phyloP scores from a whole-genome alignment of 2,888 invertebrate genomes.

The Exephanes ischioxanthus region DNA sequence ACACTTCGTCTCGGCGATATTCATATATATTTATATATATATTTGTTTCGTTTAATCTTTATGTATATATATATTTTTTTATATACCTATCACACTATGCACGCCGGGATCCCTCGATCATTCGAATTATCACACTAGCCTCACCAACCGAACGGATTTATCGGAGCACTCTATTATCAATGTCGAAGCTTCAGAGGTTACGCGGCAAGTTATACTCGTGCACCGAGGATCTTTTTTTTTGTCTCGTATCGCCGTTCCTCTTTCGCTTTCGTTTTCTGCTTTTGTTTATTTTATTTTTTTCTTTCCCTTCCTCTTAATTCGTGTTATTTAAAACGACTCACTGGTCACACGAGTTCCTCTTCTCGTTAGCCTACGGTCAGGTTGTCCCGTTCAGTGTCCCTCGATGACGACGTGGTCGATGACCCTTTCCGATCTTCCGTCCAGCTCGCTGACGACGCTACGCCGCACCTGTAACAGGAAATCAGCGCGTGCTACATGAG shows the following conservation, averaged over 20 bases:
- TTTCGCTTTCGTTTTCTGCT: constrained; percentile 30
- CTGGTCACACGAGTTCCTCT: constrained; percentile 78
- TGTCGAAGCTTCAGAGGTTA: constrained; percentile 66
- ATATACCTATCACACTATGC: constrained; percentile 70
- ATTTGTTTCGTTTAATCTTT: constrained; percentile 70
- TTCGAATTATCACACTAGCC: constrained; percentile 80
- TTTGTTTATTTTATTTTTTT: constrained; percentile 31
- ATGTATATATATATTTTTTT: constrained; percentile 71
- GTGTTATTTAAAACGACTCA: constrained; percentile 68
- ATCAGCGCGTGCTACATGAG: constrained; percentile 46
- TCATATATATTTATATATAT: constrained; percentile 70
- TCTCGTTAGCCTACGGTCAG: constrained; percentile 77
- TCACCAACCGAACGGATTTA: constrained; percentile 77
- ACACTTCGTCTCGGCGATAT: constrained; percentile 70
- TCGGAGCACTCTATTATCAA: constrained; percentile 80
- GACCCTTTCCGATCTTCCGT: constrained; percentile 82
- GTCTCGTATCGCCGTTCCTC: constrained; percentile 52
- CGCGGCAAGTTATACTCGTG: constrained; percentile 64
- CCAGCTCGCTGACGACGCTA: constrained; percentile 84
- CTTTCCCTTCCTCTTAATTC: constrained; percentile 27
- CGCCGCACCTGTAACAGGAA: constrained; percentile 83
- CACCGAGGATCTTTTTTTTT: constrained; percentile 49
- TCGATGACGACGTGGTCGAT: constrained; percentile 77
- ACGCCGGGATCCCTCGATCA: constrained; percentile 68
- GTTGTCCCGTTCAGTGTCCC: constrained; percentile 80